Conservation (phyloP, 2,888 invertebrate genomes). For the Pogonocherus hispidulus region DNA sequence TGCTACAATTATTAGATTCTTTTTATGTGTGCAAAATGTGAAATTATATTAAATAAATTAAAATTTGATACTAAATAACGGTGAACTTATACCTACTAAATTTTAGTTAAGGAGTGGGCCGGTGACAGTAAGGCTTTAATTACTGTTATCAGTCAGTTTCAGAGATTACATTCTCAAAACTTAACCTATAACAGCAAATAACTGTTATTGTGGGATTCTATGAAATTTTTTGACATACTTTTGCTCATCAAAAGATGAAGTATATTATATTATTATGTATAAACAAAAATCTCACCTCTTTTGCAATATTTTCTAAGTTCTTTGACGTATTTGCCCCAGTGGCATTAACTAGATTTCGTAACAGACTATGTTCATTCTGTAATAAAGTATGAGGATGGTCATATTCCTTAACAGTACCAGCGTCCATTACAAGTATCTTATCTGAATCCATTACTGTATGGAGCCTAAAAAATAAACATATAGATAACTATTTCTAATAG, state of each 20-base stretch:
- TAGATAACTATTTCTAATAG: background rate
- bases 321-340: conserved; percentile 55
- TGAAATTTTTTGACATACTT: no score
- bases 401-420: conserved; percentile 82
- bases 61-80: no score
- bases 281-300: conserved; percentile 50
- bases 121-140: no score
- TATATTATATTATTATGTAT: background rate
- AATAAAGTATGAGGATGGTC: conserved; percentile 82
- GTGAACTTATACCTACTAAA: no score
- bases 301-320: conserved; percentile 57
- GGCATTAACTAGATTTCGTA: conserved; percentile 76
- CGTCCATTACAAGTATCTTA: conserved; percentile 87
- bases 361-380: conserved; percentile 73
- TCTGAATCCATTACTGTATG: conserved; percentile 92
- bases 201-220: no score
- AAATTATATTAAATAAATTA: no score
- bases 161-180: no score
- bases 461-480: conserved; percentile 64
- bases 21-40: no score
- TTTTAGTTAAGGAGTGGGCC: no score
- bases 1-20: no score
- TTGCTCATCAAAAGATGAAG: background rate
- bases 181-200: background rate
- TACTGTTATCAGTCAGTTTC: no score